Evolutionary conservation across 2,113 vertebrate species (phyloP), one percentile per base, ranked within the genome.

Genomic region (Brachyhypopomus occidentalis): DNA sequence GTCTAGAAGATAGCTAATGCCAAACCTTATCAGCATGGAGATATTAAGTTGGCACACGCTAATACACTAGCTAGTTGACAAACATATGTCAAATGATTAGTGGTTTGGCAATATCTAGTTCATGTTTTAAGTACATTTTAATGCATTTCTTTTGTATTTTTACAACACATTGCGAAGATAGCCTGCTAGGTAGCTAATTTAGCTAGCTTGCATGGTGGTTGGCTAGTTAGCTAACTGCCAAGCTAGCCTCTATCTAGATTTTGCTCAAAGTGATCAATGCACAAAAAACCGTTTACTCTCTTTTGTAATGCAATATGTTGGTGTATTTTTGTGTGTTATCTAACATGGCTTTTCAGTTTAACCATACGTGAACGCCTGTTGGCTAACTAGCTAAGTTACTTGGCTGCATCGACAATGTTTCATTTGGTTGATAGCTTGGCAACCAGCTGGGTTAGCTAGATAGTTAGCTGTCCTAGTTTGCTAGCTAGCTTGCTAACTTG

Each of bases 1-100:
- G 66, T 72, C 34, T 79, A 38, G 55, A 48, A 58, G n/a, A 38
- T 45, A 41, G 41, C 41, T 41, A 69, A 17, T 79, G 52, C 77
- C 66, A 79, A 71, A 78, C 34, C 77, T 52, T 52, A 59, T 30
- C 41, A 67, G 48, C 66, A 45, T 78, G 62, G 63, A 52, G 41
- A 67, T 25, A 12, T 25, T 27, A 76, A 59, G 63, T 66, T 55
- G 66, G 23, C 75, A 34, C 3, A 41, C 14, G 75, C 63, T 78
- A 78, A 70, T 34, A 58, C 48, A 1, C 4, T 34, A 23, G 8
- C 14, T 48, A 79, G 23, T 12, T 59, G 27, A 17, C 30, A 9
- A 22, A 11, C 1, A 55, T 8, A 11, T 14, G 27, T 36, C 20
- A 36, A 19, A 36, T 36, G 7, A 14, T 52, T 52, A 52, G 12